Percentiles rank a stretch among this genome's conserved stretches.
Conservation (phyloP, 2,888 invertebrate genomes). For the Melanostoma scalare region DNA sequence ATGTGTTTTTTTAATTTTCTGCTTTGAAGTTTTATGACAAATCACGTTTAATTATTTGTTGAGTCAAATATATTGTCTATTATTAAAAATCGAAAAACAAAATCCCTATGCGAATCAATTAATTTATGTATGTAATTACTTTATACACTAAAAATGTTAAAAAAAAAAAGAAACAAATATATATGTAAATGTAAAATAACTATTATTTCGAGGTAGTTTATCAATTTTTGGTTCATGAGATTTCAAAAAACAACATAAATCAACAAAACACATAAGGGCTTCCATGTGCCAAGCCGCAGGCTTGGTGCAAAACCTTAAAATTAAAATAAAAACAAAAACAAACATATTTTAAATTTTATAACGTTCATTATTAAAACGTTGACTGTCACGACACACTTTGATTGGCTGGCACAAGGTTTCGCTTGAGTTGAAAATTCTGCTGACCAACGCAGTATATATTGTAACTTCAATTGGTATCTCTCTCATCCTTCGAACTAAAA, state of each 20-base stretch:
- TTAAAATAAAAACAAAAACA: slow-evolving; percentile 31
- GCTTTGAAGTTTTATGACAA: slow-evolving; percentile 49
- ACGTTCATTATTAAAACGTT: slow-evolving; percentile 70
- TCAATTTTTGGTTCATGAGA: slow-evolving; percentile 47
- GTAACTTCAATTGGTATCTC: slow-evolving; percentile 64
- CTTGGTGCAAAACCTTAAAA: slow-evolving; percentile 74
- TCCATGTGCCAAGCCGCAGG: slow-evolving; percentile 77
- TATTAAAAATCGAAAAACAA: slow-evolving; percentile 49
- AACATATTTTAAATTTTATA: slow-evolving; percentile 48
- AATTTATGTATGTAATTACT: slow-evolving; percentile 82
- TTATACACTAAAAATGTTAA: slow-evolving; percentile 73
- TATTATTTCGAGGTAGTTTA: slow-evolving; percentile 64
- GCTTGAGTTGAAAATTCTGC: slow-evolving; percentile 67
- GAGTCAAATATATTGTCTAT: too few relatives aligned
- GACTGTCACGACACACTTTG: slow-evolving; percentile 69
- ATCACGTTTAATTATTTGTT: slow-evolving; percentile 37
- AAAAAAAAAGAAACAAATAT: slow-evolving; percentile 25
- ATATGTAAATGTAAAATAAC: slow-evolving; percentile 57
- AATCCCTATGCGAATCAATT: slow-evolving; percentile 82
- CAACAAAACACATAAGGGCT: slow-evolving; percentile 81
- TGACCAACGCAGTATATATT: slow-evolving; percentile 64
- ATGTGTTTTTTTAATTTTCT: neutral
- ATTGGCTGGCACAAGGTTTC: slow-evolving; percentile 44
- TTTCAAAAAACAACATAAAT: slow-evolving; percentile 68
- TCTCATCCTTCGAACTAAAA: slow-evolving; percentile 2